A percentile compares a stretch with the other conserved stretches of the same genome.
phyloP scores from a whole-genome alignment of 2,113 vertebrate genomes.

The Xenopus laevis region DNA sequence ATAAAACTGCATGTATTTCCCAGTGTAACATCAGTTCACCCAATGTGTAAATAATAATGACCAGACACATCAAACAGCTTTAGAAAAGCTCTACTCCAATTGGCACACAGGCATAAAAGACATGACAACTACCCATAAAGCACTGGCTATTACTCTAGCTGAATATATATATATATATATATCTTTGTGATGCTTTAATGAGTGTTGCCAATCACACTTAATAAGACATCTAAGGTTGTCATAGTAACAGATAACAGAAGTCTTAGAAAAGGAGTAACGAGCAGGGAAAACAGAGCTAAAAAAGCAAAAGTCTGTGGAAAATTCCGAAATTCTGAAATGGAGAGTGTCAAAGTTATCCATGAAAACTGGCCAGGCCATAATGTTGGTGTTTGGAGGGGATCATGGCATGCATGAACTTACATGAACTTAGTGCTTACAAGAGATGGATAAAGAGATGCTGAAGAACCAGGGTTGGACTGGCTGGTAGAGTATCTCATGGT shows the following conservation, averaged over 20 bases:
- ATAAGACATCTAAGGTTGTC: conserved; percentile 19
- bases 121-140: neutral
- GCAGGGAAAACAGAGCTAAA: neutral
- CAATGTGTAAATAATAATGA: no score
- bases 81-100: neutral
- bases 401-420: no score
- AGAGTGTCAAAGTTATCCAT: no score
- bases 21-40: no score
- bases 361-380: no score
- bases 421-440: no score
- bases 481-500: no score
- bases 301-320: neutral
- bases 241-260: conserved; percentile 1
- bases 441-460: no score
- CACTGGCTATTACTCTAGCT: no score
- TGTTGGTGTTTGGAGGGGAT: no score
- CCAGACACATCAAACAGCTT: neutral
- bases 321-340: neutral
- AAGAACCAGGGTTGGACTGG: no score
- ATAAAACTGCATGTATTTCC: no score
- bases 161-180: neutral
- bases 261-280: neutral
- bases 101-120: neutral
- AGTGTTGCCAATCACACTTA: conserved; percentile 7
- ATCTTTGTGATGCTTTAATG: conserved; percentile 10